Conservation (phyloP, 2,888 invertebrate genomes). For the Drosophila kanekoi region DNA sequence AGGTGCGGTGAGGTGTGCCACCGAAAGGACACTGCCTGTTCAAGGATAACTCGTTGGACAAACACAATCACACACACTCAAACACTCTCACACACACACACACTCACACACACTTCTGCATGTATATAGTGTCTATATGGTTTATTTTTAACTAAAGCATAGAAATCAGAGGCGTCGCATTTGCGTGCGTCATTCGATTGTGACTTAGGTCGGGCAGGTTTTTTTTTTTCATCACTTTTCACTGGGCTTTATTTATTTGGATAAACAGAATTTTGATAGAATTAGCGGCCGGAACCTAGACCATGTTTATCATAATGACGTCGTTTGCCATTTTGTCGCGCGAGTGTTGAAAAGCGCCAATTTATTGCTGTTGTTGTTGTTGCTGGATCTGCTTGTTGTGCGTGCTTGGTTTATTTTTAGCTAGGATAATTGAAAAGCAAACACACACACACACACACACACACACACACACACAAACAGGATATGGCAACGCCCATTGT, state of each 20-base stretch:
- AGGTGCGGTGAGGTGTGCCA: constrained; percentile 26
- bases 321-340: constrained; percentile 53
- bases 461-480: constrained; percentile 22
- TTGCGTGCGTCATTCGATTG: constrained; percentile 75
- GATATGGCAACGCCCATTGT: constrained; percentile 13
- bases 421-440: constrained; percentile 77
- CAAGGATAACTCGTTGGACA: constrained; percentile 61
- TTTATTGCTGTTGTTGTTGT: constrained; percentile 5
- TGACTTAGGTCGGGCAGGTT: constrained; percentile 56
- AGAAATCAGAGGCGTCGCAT: constrained; percentile 47
- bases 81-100: not conserved
- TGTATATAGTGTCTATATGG: constrained; percentile 17
- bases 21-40: constrained; percentile 50
- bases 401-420: constrained; percentile 67
- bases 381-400: constrained; percentile 3
- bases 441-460: constrained; percentile 28
- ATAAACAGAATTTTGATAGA: constrained; percentile 52
- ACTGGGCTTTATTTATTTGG: constrained; percentile 63
- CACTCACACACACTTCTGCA: constrained; percentile 1
- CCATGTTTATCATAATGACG: constrained; percentile 70
- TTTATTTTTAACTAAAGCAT: constrained; percentile 43
- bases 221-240: constrained; percentile 45
- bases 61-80: constrained; percentile 24
- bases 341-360: constrained; percentile 12
- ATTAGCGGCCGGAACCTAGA: constrained; percentile 37